Conservation (phyloP, 1,140 invertebrate species). For the Copidosoma floridanum region DNA sequence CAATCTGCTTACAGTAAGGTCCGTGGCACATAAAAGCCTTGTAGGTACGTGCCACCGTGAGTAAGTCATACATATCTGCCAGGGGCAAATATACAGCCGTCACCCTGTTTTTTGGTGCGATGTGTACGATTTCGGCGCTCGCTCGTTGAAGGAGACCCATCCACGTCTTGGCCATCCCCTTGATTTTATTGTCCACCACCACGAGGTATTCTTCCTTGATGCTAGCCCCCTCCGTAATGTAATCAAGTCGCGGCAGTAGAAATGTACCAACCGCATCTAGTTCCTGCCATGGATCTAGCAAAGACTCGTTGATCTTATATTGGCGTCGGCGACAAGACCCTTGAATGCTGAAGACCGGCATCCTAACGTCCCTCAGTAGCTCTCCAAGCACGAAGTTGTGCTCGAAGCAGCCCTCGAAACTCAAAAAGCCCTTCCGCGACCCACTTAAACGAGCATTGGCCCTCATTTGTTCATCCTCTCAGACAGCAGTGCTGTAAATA, state of each 20-base stretch:
- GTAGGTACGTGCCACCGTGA: conserved; percentile 34
- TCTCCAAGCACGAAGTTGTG: too few species aligned
- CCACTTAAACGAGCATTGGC: background rate
- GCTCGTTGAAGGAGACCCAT: conserved; percentile 37
- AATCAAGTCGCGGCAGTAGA: conserved; percentile 40
- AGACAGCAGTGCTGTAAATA: background rate
- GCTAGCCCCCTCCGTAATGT: conserved; percentile 31
- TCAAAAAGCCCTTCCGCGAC: background rate
- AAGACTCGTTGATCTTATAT: too few species aligned
- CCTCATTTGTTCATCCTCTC: background rate
- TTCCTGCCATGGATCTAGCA: conserved; percentile 49
- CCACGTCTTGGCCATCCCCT: conserved; percentile 33
- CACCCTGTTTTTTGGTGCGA: conserved; percentile 28
- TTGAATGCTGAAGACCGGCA: conserved; percentile 27
- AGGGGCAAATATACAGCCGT: conserved; percentile 33
- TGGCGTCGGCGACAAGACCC: conserved; percentile 16
- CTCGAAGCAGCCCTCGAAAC: background rate
- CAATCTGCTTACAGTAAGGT: conserved; percentile 15
- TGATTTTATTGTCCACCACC: conserved; percentile 28
- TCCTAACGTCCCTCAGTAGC: too few species aligned
- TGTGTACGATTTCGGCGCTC: conserved; percentile 32
- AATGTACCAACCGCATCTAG: conserved; percentile 43
- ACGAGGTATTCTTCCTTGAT: conserved; percentile 30
- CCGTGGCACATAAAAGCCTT: conserved; percentile 32
- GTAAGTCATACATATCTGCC: conserved; percentile 28